A percentile compares a stretch with the other conserved stretches of the same genome.
Evolutionary conservation across 1,140 invertebrate species (phyloP).

Genomic region (Lamellibrachia luymesi): DNA sequence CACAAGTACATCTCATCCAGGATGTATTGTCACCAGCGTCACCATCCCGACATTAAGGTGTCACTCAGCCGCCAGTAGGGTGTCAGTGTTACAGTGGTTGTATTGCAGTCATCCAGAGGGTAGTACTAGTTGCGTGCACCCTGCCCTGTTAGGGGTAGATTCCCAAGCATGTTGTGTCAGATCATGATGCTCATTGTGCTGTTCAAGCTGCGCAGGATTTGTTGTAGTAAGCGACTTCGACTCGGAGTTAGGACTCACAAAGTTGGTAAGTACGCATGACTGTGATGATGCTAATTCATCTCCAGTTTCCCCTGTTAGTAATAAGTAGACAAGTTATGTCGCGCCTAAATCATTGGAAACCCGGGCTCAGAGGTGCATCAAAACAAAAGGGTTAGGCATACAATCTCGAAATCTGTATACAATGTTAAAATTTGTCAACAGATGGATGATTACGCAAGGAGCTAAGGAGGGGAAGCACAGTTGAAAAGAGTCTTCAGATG

Average conservation of each 20-base stretch:
- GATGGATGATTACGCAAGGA: too few relatives aligned
- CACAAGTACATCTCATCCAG: not conserved
- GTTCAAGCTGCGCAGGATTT: conserved; percentile 15
- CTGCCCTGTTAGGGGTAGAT: not conserved
- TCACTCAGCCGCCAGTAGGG: not conserved
- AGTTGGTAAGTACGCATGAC: conserved; percentile 11
- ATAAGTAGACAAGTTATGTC: too few relatives aligned
- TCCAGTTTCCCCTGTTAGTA: too few relatives aligned
- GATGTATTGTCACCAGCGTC: not conserved
- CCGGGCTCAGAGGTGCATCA: too few relatives aligned
- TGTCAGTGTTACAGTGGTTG: not conserved
- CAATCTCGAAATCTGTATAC: too few relatives aligned
- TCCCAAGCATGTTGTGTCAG: not conserved
- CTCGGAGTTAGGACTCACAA: conserved; percentile 7
- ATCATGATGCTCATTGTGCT: not conserved
- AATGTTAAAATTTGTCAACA: too few relatives aligned
- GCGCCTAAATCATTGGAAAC: too few relatives aligned
- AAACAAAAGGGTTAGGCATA: too few relatives aligned
- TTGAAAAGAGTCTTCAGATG: too few relatives aligned
- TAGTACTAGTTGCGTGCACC: too few relatives aligned
- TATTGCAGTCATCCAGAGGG: not conserved
- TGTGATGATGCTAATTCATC: not conserved
- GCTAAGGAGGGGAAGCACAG: too few relatives aligned
- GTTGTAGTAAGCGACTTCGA: conserved; percentile 9
- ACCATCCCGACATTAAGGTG: not conserved